Evolutionary conservation across 2,888 invertebrate species (phyloP).

Genomic region (Operophtera brumata): DNA sequence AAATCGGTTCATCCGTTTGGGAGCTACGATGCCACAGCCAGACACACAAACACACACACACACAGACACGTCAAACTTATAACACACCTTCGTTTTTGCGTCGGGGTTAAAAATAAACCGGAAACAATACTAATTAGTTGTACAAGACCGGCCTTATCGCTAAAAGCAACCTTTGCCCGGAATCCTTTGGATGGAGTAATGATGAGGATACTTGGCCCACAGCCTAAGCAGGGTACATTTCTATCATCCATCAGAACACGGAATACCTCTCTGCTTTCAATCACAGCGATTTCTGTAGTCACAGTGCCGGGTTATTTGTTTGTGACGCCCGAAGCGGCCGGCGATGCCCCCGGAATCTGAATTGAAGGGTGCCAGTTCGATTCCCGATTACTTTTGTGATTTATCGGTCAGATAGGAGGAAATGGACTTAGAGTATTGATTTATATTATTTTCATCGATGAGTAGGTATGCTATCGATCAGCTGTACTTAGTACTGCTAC

Average conservation of each 20-base stretch:
- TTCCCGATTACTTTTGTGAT: conserved; percentile 28
- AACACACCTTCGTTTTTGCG: too few species aligned
- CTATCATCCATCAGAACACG: conserved; percentile 31
- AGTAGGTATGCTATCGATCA: too few species aligned
- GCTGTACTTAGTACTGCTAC: too few species aligned
- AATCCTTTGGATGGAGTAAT: too few species aligned
- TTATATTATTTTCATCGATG: neutral
- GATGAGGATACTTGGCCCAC: neutral
- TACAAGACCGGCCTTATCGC: too few species aligned
- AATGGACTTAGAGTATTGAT: neutral
- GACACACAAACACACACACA: too few species aligned
- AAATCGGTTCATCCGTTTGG: too few species aligned
- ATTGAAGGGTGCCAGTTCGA: conserved; percentile 49
- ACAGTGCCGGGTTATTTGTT: conserved; percentile 65
- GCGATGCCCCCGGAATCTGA: conserved; percentile 53
- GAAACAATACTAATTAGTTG: too few species aligned
- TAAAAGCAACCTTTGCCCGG: too few species aligned
- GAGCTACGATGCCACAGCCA: too few species aligned
- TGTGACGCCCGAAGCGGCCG: conserved; percentile 57
- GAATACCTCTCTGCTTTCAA: conserved; percentile 47
- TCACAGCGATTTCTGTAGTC: conserved; percentile 61
- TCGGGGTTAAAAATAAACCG: too few species aligned
- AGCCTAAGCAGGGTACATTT: neutral
- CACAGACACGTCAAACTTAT: too few species aligned
- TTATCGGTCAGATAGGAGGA: conserved; percentile 16